A percentile compares a stretch with the other conserved stretches of the same genome.
phyloP scores from a whole-genome alignment of 2,797 vertebrate species.

The Microtus californicus region DNA sequence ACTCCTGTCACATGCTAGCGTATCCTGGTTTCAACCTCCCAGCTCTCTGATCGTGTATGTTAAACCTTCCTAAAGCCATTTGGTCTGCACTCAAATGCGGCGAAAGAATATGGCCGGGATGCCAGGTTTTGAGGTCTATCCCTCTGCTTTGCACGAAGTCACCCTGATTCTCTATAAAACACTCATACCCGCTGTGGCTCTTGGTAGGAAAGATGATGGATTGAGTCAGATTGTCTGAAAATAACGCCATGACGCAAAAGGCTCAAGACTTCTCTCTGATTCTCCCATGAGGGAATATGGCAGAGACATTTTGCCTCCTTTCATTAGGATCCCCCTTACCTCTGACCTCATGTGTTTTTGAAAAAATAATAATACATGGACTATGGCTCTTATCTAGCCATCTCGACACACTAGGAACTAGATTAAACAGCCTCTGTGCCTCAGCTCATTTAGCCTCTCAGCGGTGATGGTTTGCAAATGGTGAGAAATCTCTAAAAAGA shows the following conservation, averaged over 20 bases:
- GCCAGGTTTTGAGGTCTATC: neutral
- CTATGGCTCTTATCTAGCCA: neutral
- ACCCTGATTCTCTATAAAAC: neutral
- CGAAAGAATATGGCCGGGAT: too few relatives aligned
- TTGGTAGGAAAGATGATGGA: neutral
- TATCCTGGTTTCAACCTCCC: neutral
- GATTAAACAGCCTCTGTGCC: too few relatives aligned
- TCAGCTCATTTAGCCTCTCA: neutral
- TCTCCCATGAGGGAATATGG: too few relatives aligned
- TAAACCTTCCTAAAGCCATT: neutral
- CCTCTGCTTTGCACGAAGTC: neutral
- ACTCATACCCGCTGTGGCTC: neutral
- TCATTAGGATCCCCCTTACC: neutral
- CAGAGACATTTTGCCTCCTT: neutral
- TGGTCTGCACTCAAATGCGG: neutral
- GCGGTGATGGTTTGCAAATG: neutral
- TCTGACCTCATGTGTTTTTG: neutral
- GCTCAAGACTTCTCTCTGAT: neutral
- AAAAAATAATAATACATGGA: neutral
- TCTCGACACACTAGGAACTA: neutral
- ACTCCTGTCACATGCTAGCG: neutral
- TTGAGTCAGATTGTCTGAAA: neutral
- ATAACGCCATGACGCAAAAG: neutral
- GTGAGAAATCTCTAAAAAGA: neutral
- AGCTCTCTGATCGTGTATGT: rapidly evolving